Conservation (phyloP, 2,797 vertebrate species). For the Crypturellus tataupa region DNA sequence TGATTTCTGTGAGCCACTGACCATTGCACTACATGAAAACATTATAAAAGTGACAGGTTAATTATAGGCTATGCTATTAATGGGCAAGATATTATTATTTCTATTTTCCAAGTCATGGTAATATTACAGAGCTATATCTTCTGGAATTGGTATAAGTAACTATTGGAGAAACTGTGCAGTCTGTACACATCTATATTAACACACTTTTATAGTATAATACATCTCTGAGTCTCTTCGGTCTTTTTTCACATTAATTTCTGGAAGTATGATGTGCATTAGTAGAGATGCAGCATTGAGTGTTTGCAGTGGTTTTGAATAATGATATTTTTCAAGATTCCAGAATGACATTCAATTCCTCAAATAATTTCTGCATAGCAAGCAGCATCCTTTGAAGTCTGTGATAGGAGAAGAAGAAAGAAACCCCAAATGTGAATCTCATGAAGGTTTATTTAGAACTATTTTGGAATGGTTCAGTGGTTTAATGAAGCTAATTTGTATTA, state of each 20-base stretch:
- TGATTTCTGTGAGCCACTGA: not conserved
- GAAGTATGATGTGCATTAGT: not conserved
- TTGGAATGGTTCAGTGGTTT: conserved; percentile 32
- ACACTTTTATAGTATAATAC: no score
- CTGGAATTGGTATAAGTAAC: not conserved
- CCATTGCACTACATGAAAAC: not conserved
- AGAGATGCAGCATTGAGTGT: not conserved
- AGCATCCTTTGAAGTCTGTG: conserved; percentile 2
- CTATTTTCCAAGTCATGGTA: not conserved
- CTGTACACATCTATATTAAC: not conserved
- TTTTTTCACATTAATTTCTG: not conserved
- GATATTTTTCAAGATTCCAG: conserved; percentile 13
- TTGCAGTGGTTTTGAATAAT: conserved; percentile 36
- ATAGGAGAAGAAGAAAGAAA: conserved; percentile 28
- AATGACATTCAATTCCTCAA: not conserved
- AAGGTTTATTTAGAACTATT: conserved; percentile 10
- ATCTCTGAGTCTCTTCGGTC: not conserved
- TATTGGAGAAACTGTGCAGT: not conserved
- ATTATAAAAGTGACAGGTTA: not conserved
- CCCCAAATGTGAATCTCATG: not conserved
- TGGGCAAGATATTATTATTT: not conserved
- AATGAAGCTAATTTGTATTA: conserved; percentile 58
- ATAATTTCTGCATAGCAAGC: conserved; percentile 21
- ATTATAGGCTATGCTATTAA: not conserved
- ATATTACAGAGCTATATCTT: not conserved